These are phyloP conservation scores for Cyprinodon diabolis DNA, from an alignment of 2,797 vertebrate genomes.

Conservation along the genomic window DNA sequence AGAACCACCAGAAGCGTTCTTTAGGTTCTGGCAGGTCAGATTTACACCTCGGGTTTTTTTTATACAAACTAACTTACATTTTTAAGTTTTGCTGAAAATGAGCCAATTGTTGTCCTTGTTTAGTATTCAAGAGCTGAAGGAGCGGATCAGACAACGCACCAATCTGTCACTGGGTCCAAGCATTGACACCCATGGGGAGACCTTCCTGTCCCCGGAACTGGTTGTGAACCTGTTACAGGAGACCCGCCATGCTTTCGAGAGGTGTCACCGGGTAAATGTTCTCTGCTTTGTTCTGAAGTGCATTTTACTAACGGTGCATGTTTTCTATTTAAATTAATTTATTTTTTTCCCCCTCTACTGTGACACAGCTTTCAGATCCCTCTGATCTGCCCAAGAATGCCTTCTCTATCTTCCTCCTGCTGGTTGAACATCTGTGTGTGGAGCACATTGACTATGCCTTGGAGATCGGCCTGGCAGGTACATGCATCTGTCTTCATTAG, in stretches of 20 bases:
- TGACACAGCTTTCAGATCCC: slow-evolving; percentile 91
- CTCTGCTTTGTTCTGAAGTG: not conserved
- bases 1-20: slow-evolving; percentile 97
- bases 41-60: not conserved
- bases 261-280: slow-evolving; percentile 90
- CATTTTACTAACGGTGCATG: not conserved
- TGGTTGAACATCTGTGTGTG: slow-evolving; percentile 97
- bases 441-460: slow-evolving; percentile 99
- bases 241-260: slow-evolving; percentile 97
- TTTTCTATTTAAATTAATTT: slow-evolving; percentile 9
- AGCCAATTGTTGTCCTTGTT: slow-evolving; percentile 28
- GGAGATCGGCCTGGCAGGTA: slow-evolving; percentile 97
- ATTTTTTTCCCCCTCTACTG: slow-evolving; percentile 19
- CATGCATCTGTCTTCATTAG: slow-evolving; percentile 9
- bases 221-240: slow-evolving; percentile 98
- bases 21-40: slow-evolving; percentile 93
- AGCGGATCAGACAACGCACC: slow-evolving; percentile 93
- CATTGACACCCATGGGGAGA: slow-evolving; percentile 98
- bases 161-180: slow-evolving; percentile 93
- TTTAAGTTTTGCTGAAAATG: no score
- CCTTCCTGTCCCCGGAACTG: slow-evolving; percentile 96
- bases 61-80: not conserved
- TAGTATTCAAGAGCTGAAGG: slow-evolving; percentile 98
- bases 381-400: slow-evolving; percentile 98
- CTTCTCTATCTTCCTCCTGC: slow-evolving; percentile 95